Conservation (phyloP, 1,140 invertebrate species). For the Bombyx mori region ASM3026992v2 NC_085131.1:6993501-6994000, state of each 20-base stretch:
- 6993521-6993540: too few species aligned
- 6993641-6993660: not conserved
- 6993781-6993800: slow-evolving; percentile 56
- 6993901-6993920: slow-evolving; percentile 72
- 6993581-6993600: not conserved
- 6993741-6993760: slow-evolving; percentile 70
- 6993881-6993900: slow-evolving; percentile 72
- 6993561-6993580: too few species aligned
- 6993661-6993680: not conserved
- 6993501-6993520: too few species aligned
- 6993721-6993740: slow-evolving; percentile 69
- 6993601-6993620: not conserved
- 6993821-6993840: slow-evolving; percentile 85
- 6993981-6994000: too few species aligned
- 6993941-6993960: too few species aligned
- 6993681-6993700: too few species aligned
- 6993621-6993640: not conserved
- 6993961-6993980: too few species aligned
- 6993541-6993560: too few species aligned
- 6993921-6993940: slow-evolving; percentile 44
- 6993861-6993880: slow-evolving; percentile 77
- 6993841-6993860: slow-evolving; percentile 79
- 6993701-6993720: slow-evolving; percentile 58
- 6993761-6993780: slow-evolving; percentile 48
- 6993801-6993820: slow-evolving; percentile 80